Percentiles rank a stretch among this genome's conserved stretches.
Evolutionary conservation across 2,113 vertebrate genomes (phyloP).

Genomic region (Hippocampus zosterae): DNA sequence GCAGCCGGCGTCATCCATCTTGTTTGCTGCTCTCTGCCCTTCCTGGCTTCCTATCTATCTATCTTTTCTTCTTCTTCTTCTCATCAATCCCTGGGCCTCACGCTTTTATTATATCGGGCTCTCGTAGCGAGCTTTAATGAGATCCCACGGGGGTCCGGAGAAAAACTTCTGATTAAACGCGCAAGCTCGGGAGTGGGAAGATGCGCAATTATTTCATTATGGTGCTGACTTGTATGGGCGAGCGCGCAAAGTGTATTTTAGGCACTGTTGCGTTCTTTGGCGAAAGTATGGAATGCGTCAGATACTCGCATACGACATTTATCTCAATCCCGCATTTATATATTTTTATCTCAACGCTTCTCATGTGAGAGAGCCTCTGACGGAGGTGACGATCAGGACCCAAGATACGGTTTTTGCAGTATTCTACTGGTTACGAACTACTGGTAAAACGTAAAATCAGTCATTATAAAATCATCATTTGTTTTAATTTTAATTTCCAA

Average conservation of each 20-base stretch:
- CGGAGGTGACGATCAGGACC: slow-evolving; percentile 24
- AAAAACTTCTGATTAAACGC: slow-evolving; percentile 62
- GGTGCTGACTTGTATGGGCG: slow-evolving; percentile 33
- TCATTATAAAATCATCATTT: too few relatives aligned
- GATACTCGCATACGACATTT: background rate
- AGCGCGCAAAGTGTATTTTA: slow-evolving; percentile 1
- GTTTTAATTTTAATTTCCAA: too few relatives aligned
- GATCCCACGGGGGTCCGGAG: slow-evolving; percentile 54
- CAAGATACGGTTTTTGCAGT: too few relatives aligned
- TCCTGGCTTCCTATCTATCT: slow-evolving; percentile 30
- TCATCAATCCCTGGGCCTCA: slow-evolving; percentile 11
- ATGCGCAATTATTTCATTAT: slow-evolving; percentile 55
- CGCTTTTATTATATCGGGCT: slow-evolving; percentile 33
- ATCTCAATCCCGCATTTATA: background rate
- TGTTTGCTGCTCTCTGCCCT: slow-evolving; percentile 43
- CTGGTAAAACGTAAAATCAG: too few relatives aligned
- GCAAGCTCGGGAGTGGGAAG: slow-evolving; percentile 45
- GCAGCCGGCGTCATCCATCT: slow-evolving; percentile 54
- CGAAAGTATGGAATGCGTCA: background rate
- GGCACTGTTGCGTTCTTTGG: background rate
- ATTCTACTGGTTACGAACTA: too few relatives aligned
- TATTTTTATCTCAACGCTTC: background rate
- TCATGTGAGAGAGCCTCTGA: slow-evolving; percentile 23
- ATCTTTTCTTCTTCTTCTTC: slow-evolving; percentile 8
- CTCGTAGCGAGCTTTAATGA: slow-evolving; percentile 66